Evolutionary conservation across 2,113 vertebrate genomes (phyloP), one percentile per base, ranked within the genome.

Genomic region (Labrus mixtus): DNA sequence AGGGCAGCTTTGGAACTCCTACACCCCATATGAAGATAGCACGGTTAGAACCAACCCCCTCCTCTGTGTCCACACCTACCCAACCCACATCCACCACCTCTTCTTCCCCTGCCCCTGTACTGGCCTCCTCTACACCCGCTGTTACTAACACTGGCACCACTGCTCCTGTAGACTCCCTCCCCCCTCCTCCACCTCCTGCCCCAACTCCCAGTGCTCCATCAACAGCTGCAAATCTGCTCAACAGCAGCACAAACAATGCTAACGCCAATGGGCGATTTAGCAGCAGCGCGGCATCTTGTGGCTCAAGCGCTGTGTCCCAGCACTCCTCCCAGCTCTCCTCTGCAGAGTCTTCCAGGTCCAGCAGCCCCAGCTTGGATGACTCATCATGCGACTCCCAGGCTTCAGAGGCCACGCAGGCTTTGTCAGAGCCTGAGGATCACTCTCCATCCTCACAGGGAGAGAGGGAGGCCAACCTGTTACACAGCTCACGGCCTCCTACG

Each of bases 241-340:
- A 88, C 83, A 94, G 73, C 83, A 91, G 85, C 71, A 55, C 68
- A 61, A 97, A 95, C 89, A 92, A 88, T 33, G 73, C 90, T 50
- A 95, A 51, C 8, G 48, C 95, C 87, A 95, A 95, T 1, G 96
- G 97, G 66, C 93, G 97, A 39, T 98, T 99, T 87, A 95, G 94
- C 88, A 94, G 93, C 66, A 97, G 97, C 0, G 96, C 96, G 0
- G 94, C 96, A 0, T 99, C 98, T 46, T 99, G 97, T 19, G 98
- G 96, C 66, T 99, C 98, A 62, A 99, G 98, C 0, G 97, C 96
- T 0, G 95, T 97, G 54, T 99, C 98, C 2, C 97, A 98, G 90
- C 97, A 96, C 87, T 99, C 98, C 0, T 99, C 97, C n/a, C 98
- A 99, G 79, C 94, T 96, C 73, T 98, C 98, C 29, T 99, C 98